Evolutionary conservation across 2,113 vertebrate species (phyloP).

Genomic region (Laterallus jamaicensis): DNA sequence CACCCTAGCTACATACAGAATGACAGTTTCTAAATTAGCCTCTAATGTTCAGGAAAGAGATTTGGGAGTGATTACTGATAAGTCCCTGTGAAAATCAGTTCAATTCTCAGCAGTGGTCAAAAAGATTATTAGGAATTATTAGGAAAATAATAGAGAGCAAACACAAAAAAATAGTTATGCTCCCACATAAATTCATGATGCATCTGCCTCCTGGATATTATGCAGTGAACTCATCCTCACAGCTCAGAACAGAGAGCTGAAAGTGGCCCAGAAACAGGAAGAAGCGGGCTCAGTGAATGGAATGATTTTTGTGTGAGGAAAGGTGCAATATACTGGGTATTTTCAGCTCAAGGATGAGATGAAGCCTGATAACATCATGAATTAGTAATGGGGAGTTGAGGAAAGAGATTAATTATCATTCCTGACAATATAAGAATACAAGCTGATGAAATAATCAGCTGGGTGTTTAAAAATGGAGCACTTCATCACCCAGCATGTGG

Average conservation of each 20-base stretch:
- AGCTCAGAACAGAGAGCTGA: background rate
- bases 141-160: constrained; percentile 7
- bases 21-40: constrained; percentile 18
- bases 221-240: background rate
- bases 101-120: background rate
- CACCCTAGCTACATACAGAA: background rate
- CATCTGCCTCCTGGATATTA: background rate
- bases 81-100: constrained; percentile 32
- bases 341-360: constrained; percentile 10
- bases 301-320: background rate
- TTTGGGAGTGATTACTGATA: background rate
- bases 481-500: constrained; percentile 17
- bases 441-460: constrained; percentile 58
- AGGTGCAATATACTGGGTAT: background rate
- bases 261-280: background rate
- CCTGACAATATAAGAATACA: constrained; percentile 24
- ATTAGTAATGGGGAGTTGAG: constrained; percentile 6
- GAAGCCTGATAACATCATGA: background rate
- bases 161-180: background rate
- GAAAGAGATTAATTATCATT: constrained; percentile 39
- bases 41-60: background rate
- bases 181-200: background rate
- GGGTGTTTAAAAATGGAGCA: background rate
- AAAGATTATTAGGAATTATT: constrained; percentile 21
- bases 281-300: background rate